Evolutionary conservation across 2,797 vertebrate species (phyloP), one percentile per base, ranked within the genome.

Genomic region (Pseudomugil tenellus): DNA sequence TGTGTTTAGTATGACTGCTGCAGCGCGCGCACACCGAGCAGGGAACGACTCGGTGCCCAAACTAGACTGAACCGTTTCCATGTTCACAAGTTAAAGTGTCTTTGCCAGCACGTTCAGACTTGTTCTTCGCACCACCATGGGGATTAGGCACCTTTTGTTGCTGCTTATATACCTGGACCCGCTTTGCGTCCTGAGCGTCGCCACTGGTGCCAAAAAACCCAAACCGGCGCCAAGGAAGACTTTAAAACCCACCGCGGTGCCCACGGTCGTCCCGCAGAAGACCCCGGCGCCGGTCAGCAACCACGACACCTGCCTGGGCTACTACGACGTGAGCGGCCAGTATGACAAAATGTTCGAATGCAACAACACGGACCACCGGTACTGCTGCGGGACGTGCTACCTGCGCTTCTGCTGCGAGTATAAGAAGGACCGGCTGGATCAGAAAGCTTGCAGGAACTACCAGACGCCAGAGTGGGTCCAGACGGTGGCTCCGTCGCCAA

Each of bases 351-450:
- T 96, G 93, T 99, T 99, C 90, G 96, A 96, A 85, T 98, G 98
- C 77, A 99, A 99, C 93, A 98, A 98, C 95, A 98, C 96, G 64
- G 94, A 96, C 58, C 96, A 98, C 84, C 96, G 96, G 58, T 98
- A 97, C 95, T 99, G 98, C 94, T 98, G 97, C 91, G 98, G 98
- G 79, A 97, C 97, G 76, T 99, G 98, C 92, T 97, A 93, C 93
- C 93, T 98, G 87, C 96, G 98, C 88, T 99, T 98, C 94, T 98
- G 97, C 92, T 99, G 98, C 92, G 96, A 98, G 90, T 97, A 97
- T 87, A 96, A 96, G 74, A 96, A 95, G 52, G 96, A 98, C 91
- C 95, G 95, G 65, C 94, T 99, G 83, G 95, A 98, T 8, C 98
- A 98, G 92, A 93, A 94, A 85, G 91, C 92, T 71, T 99, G 98